Conservation (phyloP, 2,113 vertebrate genomes). For the Myocastor coypus region DNA sequence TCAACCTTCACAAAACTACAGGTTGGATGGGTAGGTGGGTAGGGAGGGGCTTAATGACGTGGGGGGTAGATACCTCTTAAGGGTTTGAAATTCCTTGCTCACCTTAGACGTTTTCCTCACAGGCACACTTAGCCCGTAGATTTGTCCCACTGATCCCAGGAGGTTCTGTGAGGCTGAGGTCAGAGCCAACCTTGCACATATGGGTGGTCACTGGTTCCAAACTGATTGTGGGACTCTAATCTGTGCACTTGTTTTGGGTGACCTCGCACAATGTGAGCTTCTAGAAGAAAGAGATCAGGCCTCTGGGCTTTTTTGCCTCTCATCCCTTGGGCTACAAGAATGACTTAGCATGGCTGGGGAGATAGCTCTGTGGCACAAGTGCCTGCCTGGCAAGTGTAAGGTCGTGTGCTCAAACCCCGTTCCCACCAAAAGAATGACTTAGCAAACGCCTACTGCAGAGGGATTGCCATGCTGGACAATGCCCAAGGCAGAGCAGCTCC, state of each 20-base stretch:
- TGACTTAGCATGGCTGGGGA: neutral
- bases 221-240: neutral
- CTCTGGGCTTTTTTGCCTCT: neutral
- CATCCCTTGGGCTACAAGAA: neutral
- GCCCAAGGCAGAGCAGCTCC: neutral
- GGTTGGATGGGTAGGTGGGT: neutral
- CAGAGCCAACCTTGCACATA: neutral
- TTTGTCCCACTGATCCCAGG: neutral
- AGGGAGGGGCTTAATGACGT: neutral
- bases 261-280: neutral
- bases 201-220: neutral
- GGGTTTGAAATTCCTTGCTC: neutral
- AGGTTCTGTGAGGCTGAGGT: neutral
- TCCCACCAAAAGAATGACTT: neutral
- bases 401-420: too few relatives aligned
- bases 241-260: neutral
- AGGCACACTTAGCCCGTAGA: neutral
- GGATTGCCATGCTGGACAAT: neutral
- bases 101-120: neutral
- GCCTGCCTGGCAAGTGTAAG: too few relatives aligned
- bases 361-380: too few relatives aligned
- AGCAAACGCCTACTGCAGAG: too few relatives aligned
- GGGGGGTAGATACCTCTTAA: neutral
- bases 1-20: neutral
- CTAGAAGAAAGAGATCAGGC: neutral